Conservation (phyloP, 2,113 vertebrate genomes). For the Sisor rabdophorus region DNA sequence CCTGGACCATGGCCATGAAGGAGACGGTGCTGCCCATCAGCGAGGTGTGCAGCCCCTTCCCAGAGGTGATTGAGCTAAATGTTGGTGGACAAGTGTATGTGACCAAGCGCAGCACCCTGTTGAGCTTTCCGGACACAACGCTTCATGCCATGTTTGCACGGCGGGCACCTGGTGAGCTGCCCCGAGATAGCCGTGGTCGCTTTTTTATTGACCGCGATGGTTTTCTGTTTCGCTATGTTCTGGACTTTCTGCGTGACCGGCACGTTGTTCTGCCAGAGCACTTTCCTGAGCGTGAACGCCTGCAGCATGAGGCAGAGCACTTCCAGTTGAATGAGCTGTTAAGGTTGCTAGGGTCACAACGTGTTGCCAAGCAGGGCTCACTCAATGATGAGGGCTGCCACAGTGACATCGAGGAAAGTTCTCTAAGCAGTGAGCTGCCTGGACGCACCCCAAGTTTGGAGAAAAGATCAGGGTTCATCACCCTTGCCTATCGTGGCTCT, state of each 20-base stretch:
- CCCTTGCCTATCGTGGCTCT: slow-evolving; percentile 81
- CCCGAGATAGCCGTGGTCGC: slow-evolving; percentile 81
- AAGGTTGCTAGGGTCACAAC: slow-evolving; percentile 78
- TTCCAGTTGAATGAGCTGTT: slow-evolving; percentile 80
- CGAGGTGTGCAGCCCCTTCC: slow-evolving; percentile 79
- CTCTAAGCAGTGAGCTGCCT: slow-evolving; percentile 73
- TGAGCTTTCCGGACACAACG: slow-evolving; percentile 81
- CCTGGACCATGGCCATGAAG: slow-evolving; percentile 78
- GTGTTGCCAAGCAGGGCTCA: slow-evolving; percentile 78
- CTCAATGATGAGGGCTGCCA: slow-evolving; percentile 83
- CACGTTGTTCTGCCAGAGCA: slow-evolving; percentile 83
- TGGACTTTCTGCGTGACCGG: slow-evolving; percentile 83
- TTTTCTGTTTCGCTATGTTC: slow-evolving; percentile 85
- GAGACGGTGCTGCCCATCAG: slow-evolving; percentile 83
- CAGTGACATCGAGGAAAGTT: slow-evolving; percentile 81
- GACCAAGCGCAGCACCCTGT: slow-evolving; percentile 81
- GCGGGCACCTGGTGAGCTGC: slow-evolving; percentile 70
- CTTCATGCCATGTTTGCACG: slow-evolving; percentile 79
- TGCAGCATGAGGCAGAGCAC: slow-evolving; percentile 80
- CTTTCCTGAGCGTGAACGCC: slow-evolving; percentile 85
- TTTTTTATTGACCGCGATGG: slow-evolving; percentile 88
- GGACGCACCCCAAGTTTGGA: slow-evolving; percentile 57
- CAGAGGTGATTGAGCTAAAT: slow-evolving; percentile 85
- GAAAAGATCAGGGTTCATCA: slow-evolving; percentile 81
- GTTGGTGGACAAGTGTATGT: slow-evolving; percentile 88